phyloP scores from a whole-genome alignment of 2,797 vertebrate species.

The Anableps anableps region DNA sequence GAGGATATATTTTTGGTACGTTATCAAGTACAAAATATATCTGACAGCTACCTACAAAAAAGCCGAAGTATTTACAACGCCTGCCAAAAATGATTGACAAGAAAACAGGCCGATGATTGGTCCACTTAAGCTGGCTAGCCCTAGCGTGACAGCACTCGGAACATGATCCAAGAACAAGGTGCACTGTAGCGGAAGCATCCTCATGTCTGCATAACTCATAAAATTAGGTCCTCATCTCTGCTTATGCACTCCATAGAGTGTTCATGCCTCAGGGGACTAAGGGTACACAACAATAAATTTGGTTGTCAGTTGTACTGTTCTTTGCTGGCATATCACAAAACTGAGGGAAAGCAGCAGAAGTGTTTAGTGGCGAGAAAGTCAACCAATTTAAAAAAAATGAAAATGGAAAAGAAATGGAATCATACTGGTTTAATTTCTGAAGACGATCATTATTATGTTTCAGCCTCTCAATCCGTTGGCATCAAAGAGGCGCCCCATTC shows the following conservation, averaged over 20 bases:
- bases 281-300: not conserved
- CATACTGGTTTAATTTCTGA: not conserved
- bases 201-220: not conserved
- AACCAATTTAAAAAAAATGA: not conserved
- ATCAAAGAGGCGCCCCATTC: not conserved
- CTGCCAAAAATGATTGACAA: not conserved
- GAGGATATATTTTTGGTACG: not conserved
- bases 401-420: not conserved
- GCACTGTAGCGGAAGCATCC: not conserved
- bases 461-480: not conserved
- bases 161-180: not conserved
- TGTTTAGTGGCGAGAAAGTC: not conserved
- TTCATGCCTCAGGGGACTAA: not conserved
- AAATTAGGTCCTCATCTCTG: not conserved
- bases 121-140: not conserved
- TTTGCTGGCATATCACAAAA: not conserved
- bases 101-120: not conserved
- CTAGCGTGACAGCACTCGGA: not conserved
- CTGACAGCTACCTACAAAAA: not conserved
- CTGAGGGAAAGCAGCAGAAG: not conserved
- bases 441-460: slow-evolving; percentile 1
- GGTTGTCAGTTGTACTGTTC: not conserved
- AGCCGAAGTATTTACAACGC: not conserved
- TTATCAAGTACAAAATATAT: not conserved
- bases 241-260: not conserved